Evolutionary conservation across 2,888 invertebrate species (phyloP).

Genomic region (Rapana venosa): DNA sequence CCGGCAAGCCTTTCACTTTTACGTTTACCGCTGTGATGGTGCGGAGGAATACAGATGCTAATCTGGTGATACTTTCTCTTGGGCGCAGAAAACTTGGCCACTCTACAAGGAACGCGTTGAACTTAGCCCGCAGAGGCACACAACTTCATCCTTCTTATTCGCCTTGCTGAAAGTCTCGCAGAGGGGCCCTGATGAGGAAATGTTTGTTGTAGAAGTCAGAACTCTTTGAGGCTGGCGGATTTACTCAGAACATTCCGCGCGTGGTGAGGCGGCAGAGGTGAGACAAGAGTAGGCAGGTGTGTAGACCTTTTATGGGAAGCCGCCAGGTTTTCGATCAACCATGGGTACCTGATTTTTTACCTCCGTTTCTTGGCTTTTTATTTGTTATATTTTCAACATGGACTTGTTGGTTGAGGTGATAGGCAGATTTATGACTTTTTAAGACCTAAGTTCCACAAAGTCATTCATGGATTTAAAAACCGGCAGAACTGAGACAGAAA

Average conservation of each 20-base stretch:
- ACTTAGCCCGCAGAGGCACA: no score
- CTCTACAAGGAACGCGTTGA: no score
- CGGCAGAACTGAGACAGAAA: no score
- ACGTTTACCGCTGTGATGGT: background rate
- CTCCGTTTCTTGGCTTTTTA: background rate
- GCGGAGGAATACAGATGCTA: slow-evolving; percentile 18
- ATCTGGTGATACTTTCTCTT: background rate
- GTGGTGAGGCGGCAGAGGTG: slow-evolving; percentile 8
- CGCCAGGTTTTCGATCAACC: background rate
- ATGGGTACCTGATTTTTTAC: no score
- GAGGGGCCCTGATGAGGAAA: no score
- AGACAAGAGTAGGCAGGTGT: background rate
- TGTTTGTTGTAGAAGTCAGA: background rate
- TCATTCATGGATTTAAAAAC: no score
- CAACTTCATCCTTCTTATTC: no score
- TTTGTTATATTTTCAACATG: background rate
- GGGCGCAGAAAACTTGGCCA: background rate
- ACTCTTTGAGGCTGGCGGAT: slow-evolving; percentile 10
- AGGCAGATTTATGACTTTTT: no score
- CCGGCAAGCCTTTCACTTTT: background rate
- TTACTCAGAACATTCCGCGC: background rate
- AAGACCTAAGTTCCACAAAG: no score
- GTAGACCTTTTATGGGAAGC: slow-evolving; percentile 16
- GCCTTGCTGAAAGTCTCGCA: no score
- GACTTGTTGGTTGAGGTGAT: no score